Base-by-base conservation (phyloP, 2,888 invertebrate genomes). In the Hydropsyche betteni region DNA sequence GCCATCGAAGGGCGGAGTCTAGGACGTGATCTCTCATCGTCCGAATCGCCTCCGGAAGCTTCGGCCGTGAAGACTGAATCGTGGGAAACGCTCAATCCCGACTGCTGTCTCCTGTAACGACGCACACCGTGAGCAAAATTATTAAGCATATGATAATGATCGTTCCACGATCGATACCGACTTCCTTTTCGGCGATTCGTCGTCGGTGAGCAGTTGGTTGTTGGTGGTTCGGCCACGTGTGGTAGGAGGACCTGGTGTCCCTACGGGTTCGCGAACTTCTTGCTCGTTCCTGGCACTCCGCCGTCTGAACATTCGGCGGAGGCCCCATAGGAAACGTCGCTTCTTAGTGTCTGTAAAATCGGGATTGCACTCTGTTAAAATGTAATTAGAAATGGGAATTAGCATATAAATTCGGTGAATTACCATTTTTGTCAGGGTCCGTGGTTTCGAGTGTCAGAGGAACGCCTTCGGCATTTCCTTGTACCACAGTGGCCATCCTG, bases 51-150 rank as follows among this genome's bases (percentile, higher is more conserved):
- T 80, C 86, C 86, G 73, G 90, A 89, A 33, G 90, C 87, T 82
- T 92, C 92, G 75, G 93, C 94, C 74, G 95, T 94, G 88, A 96
- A 96, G 81, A 96, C 94, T 80, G 95, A 95, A 88, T 96, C 96
- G 85, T 96, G 95, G 33, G 95, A 95, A 81, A 96, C 93, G 78
- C 95, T 95, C 81, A 95, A 88, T 75, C 91, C 90, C 80, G 87
- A 87, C 83, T 80, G 79, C 24, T 72, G 72, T 72, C 72, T 55
- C 36, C 72, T 72, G 61, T 33, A 72, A 70, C 10, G n/a, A n/a
- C n/a, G 10, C 16, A 3, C 8, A 58, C 14, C 7, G 58, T 16
- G 14, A 58, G 8, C 58, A 58, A 58, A 51, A 36, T 12, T 36
- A 36, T 33, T 68, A 33, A 68, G 14, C 68, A 55, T n/a, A 55